These are phyloP conservation scores for Chlorospingus semifuscus DNA, from an alignment of 2,797 vertebrate genomes.

Conservation along the genomic window DNA sequence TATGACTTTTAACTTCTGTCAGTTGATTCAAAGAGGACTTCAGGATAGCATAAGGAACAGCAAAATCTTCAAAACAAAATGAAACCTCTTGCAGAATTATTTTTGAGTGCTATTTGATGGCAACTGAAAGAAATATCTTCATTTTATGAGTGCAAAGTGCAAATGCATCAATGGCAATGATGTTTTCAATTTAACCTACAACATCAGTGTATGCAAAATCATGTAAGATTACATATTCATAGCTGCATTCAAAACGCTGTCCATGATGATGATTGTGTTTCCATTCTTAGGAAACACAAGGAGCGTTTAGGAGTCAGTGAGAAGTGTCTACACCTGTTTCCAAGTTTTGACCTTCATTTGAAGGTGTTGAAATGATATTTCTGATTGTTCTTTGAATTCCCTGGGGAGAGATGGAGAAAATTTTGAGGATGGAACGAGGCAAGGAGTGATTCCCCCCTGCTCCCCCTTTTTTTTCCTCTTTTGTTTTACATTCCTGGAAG, in stretches of 20 bases:
- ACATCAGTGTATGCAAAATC: neutral
- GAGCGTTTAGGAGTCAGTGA: neutral
- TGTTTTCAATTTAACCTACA: neutral
- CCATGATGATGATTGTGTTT: neutral
- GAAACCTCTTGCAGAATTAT: neutral
- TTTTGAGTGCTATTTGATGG: neutral
- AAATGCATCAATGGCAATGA: neutral
- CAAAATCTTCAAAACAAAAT: neutral
- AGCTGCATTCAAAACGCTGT: neutral
- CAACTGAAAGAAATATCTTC: neutral
- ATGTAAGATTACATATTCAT: neutral
- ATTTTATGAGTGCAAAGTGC: neutral
- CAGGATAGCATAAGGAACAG: neutral
- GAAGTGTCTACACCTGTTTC: neutral
- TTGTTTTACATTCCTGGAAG: rapidly evolving
- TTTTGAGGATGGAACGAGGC: neutral
- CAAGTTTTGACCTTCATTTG: neutral
- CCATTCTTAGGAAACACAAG: neutral
- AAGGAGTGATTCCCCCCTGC: neutral
- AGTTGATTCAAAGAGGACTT: neutral
- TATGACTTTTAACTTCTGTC: neutral
- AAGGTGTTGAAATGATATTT: neutral
- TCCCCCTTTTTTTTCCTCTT: rapidly evolving
- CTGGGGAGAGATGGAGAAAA: neutral
- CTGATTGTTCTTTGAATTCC: neutral